Conservation (phyloP, 2,113 vertebrate genomes). For the Pteropus alecto region DNA sequence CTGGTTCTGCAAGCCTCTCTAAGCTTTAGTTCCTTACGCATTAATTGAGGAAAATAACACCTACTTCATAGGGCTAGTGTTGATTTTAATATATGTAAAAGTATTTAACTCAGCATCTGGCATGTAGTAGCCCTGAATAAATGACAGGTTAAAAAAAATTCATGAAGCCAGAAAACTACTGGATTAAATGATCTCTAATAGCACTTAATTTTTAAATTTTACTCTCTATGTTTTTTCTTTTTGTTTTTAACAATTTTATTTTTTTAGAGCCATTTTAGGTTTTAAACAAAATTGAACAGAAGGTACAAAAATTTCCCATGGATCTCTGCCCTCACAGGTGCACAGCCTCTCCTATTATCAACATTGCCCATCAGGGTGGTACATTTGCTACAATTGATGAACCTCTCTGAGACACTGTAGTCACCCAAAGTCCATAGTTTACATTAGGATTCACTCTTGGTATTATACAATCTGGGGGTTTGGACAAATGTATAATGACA, state of each 20-base stretch:
- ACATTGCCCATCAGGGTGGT: not conserved
- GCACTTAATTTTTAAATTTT: not conserved
- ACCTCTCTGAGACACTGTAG: too few relatives aligned
- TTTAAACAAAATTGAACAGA: not conserved
- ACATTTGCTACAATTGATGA: not conserved
- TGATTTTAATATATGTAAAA: not conserved
- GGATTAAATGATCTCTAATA: not conserved
- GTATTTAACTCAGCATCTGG: not conserved
- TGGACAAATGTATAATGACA: not conserved
- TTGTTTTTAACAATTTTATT: not conserved
- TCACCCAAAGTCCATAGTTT: not conserved
- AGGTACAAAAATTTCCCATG: not conserved
- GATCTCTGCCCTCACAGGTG: accelerated
- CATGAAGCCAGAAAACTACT: not conserved
- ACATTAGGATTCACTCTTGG: not conserved
- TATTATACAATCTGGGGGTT: not conserved
- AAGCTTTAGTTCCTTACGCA: not conserved
- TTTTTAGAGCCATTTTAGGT: not conserved
- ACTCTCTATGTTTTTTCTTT: not conserved
- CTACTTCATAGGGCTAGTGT: not conserved
- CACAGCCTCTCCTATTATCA: not conserved
- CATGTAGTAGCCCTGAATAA: not conserved
- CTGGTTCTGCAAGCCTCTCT: not conserved
- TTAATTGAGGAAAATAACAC: not conserved
- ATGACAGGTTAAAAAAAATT: not conserved